Base-by-base conservation (phyloP, 1,140 invertebrate genomes). In the Drosophila kanapiae region DNA sequence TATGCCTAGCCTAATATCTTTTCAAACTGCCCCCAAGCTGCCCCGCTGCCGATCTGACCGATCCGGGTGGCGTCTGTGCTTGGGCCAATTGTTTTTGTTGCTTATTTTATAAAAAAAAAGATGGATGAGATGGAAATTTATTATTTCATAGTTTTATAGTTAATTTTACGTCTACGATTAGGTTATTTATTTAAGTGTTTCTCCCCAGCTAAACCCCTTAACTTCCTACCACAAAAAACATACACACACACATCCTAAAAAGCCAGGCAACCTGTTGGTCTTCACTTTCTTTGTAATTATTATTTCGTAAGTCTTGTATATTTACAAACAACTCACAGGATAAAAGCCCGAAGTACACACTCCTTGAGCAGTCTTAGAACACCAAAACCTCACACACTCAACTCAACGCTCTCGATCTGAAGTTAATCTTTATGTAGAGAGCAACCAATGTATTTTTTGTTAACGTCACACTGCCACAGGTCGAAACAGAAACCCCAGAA, bases 101-200 rank as follows among this genome's bases (percentile, higher is more conserved):
- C 82, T 91, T 90, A 90, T 90, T 90, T 90, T 85, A 90, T 90
- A 85, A 83, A 80, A 71, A 58, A 51, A 31, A 47, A 47, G 5
- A 40, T 40, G 53, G 23, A 78, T 56, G 70, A 82, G 62, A 79
- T 62, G 56, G 72, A 77, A 62, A 75, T 58, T 68, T 79, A 78
- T 88, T 88, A 84, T 88, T 88, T 88, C 74, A 68, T 88, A 88
- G 84, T 84, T 82, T 45, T 78, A 78, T 42, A 86, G 63, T 72
- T 88, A 79, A 10, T 67, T 68, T 16, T 80, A 80, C 40, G 48
- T 49, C 35, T 88, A 71, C 43, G 3, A n/a, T 42, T 87, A 87
- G 80, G 75, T 45, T 87, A 87, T 87, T 87, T 87, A 87, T 87
- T 87, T 88, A 88, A 88, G 84, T 81, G 74, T 84, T 84, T 84